Evolutionary conservation across 2,113 vertebrate genomes (phyloP).

Genomic region (Stegastes partitus): DNA sequence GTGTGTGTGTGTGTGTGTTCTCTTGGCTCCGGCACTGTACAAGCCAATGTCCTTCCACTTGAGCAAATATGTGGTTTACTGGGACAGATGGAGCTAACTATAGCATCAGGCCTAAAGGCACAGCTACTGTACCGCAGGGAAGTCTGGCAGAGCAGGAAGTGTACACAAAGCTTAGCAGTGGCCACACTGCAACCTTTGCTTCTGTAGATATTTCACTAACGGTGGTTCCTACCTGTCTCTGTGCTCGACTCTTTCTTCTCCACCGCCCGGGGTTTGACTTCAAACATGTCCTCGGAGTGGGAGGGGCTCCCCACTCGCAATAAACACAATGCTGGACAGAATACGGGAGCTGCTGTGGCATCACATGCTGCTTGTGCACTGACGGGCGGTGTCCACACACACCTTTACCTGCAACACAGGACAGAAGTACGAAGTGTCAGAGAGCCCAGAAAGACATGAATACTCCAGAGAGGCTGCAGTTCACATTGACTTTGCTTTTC

Average conservation of each 20-base stretch:
- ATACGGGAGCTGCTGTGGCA: constrained; percentile 36
- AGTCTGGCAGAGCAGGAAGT: neutral
- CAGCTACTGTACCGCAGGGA: constrained; percentile 27
- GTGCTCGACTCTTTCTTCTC: constrained; percentile 88
- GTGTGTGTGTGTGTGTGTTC: neutral
- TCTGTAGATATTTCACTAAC: neutral
- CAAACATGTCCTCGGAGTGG: constrained; percentile 83
- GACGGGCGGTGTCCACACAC: constrained; percentile 24
- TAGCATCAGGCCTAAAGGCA: constrained; percentile 40
- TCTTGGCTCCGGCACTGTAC: constrained; percentile 5
- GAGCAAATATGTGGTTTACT: constrained; percentile 72
- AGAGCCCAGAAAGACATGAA: neutral
- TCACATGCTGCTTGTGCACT: constrained; percentile 73
- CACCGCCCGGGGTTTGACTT: constrained; percentile 90
- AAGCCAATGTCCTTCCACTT: constrained; percentile 58
- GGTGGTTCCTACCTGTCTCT: constrained; percentile 85
- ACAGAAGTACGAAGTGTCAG: neutral
- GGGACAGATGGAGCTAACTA: constrained; percentile 62
- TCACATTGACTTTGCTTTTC: too few species aligned
- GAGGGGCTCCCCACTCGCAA: constrained; percentile 46
- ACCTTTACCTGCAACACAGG: constrained; percentile 55
- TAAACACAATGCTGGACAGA: constrained; percentile 55
- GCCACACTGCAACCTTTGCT: neutral
- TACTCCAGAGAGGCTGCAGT: neutral
- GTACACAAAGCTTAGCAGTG: neutral